Evolutionary conservation across 53 echinoderm and acorn worm genomes (phyloP), one percentile per base, ranked within the genome.

Genomic region (Echinarachnius parma): DNA sequence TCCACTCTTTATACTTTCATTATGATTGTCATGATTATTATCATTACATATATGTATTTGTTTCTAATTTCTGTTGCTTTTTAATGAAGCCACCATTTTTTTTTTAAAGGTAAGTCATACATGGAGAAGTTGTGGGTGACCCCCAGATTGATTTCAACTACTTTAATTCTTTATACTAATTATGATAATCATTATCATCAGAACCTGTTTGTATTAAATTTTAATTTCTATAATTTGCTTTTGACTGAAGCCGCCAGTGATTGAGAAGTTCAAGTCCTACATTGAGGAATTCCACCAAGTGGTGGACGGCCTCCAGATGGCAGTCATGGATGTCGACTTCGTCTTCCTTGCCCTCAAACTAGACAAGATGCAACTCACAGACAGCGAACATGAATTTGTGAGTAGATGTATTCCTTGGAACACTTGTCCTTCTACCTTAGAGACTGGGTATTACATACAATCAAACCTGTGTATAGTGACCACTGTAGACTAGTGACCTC

Each of bases 291-390:
- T 90, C 19, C 67, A 59, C 29, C 75, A 70, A 63, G 21, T 84
- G 13, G 48, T 75, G 7, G 87, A 87, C 13, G 87, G 87, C 27
- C 31, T 90, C 15, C 67, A 61, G 11, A 49, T 60, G 4, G 90
- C 84, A 53, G 74, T 94, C n/a, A 59, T 76, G 64, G 81, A 94
- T 66, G 72, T 84, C 0, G 87, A 87, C 28, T 28, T 91, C n/a
- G 64, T 77, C 5, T 63, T 80, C 61, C 46, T 87, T 20, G 55
- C 80, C 3, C 59, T 87, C 20, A 78, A 91, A 13, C 81, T 91
- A 7, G 61, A 60, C 34, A 78, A 82, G 37, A 75, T 90, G 48
- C 79, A 75, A 16, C 75, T 90, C 35, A 47, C 59, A 25, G 84
- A 70, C 28, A 46, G 70, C 30, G 53, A 69, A 33, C 70, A 69